phyloP scores from a whole-genome alignment of 2,797 vertebrate genomes.

The Triplophysa bombifrons region DNA sequence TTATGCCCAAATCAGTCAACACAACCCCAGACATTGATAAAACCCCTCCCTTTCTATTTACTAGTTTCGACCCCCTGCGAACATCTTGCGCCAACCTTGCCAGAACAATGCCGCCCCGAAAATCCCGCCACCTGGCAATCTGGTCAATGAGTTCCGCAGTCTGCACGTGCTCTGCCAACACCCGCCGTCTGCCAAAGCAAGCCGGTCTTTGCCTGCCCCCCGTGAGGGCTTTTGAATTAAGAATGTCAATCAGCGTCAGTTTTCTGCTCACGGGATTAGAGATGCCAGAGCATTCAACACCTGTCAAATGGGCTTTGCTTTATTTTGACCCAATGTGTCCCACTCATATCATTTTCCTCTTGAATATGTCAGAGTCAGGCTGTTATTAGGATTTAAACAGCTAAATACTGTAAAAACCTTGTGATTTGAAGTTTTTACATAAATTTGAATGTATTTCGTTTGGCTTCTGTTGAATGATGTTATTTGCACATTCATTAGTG shows the following conservation, averaged over 20 bases:
- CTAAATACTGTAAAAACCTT: conserved; percentile 2
- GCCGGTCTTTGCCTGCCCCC: conserved; percentile 57
- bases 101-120: conserved; percentile 49
- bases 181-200: conserved; percentile 66
- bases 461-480: not conserved
- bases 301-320: conserved; percentile 67
- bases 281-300: conserved; percentile 77
- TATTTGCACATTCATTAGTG: not conserved
- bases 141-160: conserved; percentile 59
- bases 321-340: conserved; percentile 41
- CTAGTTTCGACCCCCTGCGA: conserved; percentile 46
- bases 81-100: conserved; percentile 40
- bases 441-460: not conserved
- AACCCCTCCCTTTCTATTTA: conserved; percentile 44
- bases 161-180: conserved; percentile 67
- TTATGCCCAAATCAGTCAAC: conserved; percentile 44
- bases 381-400: conserved; percentile 18
- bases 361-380: conserved; percentile 24
- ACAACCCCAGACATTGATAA: conserved; percentile 43
- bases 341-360: conserved; percentile 10
- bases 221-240: conserved; percentile 73
- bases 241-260: conserved; percentile 76
- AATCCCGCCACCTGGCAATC: conserved; percentile 73
- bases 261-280: conserved; percentile 66
- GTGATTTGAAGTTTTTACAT: not conserved